Base-by-base conservation (phyloP, 2,113 vertebrate species). In the Meles meles region DNA sequence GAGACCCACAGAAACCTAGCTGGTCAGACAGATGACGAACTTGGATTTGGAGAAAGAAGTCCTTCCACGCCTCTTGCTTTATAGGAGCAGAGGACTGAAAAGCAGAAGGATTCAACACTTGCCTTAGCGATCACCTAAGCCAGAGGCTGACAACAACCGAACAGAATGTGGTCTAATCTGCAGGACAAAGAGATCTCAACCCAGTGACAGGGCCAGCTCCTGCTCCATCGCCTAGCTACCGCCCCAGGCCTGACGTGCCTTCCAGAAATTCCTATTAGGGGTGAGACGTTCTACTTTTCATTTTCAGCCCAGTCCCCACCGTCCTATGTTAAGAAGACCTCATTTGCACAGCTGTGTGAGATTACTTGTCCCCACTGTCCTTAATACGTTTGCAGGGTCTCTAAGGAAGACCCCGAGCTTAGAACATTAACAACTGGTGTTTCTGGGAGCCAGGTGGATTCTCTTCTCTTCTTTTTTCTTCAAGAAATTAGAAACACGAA, bases 391-490 rank as follows among this genome's bases (percentile, higher is more conserved):
- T 86, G 81, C 72, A 92, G 65, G 61, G 29, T 61, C 29, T 57
- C 63, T 25, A 44, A 13, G 23, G 67, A 88, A 76, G 31, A 82
- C 8, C 55, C 72, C 37, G n/a, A 80, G 74, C 84, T 86, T 23
- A 57, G 69, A 87, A 82, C 34, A 69, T 61, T 23, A 17, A 52
- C 63, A 93, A 47, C 57, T 89, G 71, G 13, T 47, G 4, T 96
- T 72, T 88, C 57, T 90, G 95, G 79, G n/a, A 81, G 27, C 31
- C 81, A 61, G 47, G 65, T 6, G 2, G 71, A 42, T 82, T 92
- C 61, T 86, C 84, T 63, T 88, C 83, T 42, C 5, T 15, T 42
- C 5, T 15, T 61, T 52, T 93, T 90, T 71, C 65, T 63, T 95
- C 42, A 25, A 63, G 74, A 81, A 52, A 71, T 57, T 1, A 65